Evolutionary conservation across 2,888 invertebrate species (phyloP).

Genomic region (Adelphocoris suturalis): DNA sequence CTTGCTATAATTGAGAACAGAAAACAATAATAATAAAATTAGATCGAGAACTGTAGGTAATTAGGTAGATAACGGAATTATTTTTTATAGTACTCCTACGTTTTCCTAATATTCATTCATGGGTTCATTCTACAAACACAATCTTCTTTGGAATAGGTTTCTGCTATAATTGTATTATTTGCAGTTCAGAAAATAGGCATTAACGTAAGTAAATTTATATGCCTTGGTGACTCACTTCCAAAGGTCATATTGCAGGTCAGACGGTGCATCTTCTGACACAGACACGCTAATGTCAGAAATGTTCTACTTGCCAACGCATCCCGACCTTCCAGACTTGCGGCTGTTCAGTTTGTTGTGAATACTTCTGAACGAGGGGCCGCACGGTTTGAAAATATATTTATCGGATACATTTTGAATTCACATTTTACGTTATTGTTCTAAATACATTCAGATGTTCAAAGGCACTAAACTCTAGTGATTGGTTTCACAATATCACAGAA

Average conservation of each 20-base stretch:
- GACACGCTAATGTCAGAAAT: slow-evolving; percentile 56
- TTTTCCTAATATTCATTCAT: too few relatives aligned
- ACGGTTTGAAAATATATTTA: background rate
- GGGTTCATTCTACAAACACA: too few relatives aligned
- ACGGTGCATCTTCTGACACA: background rate
- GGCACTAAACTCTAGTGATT: slow-evolving; percentile 1
- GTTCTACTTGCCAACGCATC: slow-evolving; percentile 63
- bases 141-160: too few relatives aligned
- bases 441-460: background rate
- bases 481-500: slow-evolving; percentile 18
- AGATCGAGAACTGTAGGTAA: too few relatives aligned
- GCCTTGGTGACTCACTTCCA: too few relatives aligned
- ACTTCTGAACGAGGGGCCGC: background rate
- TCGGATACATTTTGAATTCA: background rate
- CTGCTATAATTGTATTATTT: too few relatives aligned
- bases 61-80: too few relatives aligned
- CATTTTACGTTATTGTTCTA: background rate
- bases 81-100: too few relatives aligned
- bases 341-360: slow-evolving; percentile 49
- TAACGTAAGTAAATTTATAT: too few relatives aligned
- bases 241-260: slow-evolving; percentile 28
- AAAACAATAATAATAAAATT: too few relatives aligned
- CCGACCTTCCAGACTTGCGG: slow-evolving; percentile 62
- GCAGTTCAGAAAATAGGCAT: too few relatives aligned
- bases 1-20: too few relatives aligned